Base-by-base conservation (phyloP, 1,140 invertebrate genomes). In the Zaprionus capensis region DNA sequence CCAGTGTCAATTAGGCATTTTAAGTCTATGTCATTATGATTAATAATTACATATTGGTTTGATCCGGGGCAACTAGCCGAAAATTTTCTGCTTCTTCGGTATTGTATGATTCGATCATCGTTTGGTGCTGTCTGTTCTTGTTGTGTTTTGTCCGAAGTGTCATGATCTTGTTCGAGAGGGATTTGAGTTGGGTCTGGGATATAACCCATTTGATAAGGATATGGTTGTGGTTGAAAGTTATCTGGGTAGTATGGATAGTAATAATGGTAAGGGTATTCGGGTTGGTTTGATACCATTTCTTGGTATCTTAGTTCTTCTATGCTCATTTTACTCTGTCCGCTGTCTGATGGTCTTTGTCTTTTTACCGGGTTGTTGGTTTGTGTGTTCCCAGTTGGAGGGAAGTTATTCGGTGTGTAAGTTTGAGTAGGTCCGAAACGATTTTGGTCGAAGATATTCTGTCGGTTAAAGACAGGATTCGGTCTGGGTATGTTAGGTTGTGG, bases 21-120 rank as follows among this genome's bases (percentile, higher is more conserved):
- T 28, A 58, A 36, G 12, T 36, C 15, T 12, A 12, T 34, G 22
- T 58, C 17, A 28, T 58, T 58, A 17, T 58, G 24, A 34, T 34
- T 57, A 17, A 57, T 57, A 15, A 17, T 57, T 57, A 57, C 24
- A 12, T 15, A 57, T 24, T 57, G 55, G 26, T 12, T 58, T 58
- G 56, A 58, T 58, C 56, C 56, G 28, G 11, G 56, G 56, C 56
- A 26, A 28, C 24, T 57, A 57, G 7, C 56, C 24, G 56, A 57
- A 57, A 28, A 57, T 57, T 57, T 57, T 57, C 56, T 24, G 56
- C 22, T 26, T 57, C 20, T 28, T 57, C 26, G 7, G 22, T n/a
- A n/a, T 57, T 22, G n/a, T 28, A 3, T 28, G 24, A 12, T 26
- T 57, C 56, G 11, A n/a, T 12, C 11, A 17, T 57, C 56, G n/a